Evolutionary conservation across 2,113 vertebrate species (phyloP).

Genomic region (Saccopteryx bilineata): DNA sequence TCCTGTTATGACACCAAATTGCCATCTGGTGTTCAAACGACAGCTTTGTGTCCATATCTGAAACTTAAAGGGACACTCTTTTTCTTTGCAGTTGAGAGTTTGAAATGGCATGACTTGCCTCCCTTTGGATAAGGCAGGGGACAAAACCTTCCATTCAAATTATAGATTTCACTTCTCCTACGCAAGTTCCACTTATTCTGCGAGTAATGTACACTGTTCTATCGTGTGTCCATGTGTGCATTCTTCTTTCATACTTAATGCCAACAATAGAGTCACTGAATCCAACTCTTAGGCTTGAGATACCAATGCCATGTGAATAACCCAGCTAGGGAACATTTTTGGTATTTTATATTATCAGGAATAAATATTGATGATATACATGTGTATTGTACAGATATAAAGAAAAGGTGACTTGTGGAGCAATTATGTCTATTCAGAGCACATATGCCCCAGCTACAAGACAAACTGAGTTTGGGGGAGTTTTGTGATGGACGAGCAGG

Average conservation of each 20-base stretch:
- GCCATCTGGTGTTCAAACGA: conserved; percentile 10
- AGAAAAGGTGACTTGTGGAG: neutral
- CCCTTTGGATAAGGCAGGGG: neutral
- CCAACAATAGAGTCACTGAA: neutral
- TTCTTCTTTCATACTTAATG: neutral
- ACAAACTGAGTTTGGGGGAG: neutral
- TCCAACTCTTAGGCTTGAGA: neutral
- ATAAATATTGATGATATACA: neutral
- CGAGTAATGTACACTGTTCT: neutral
- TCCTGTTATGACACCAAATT: neutral
- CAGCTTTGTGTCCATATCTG: neutral
- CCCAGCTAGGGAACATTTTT: neutral
- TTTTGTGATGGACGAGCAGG: neutral
- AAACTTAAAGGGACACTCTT: neutral
- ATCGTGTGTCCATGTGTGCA: neutral
- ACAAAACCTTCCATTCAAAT: neutral
- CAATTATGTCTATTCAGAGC: neutral
- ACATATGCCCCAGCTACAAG: neutral
- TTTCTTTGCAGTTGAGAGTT: conserved; percentile 20
- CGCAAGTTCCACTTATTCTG: neutral
- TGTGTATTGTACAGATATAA: neutral
- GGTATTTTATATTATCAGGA: neutral
- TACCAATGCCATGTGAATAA: neutral
- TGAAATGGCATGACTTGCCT: neutral
- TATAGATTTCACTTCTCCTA: neutral